These are phyloP conservation scores for Penaeus monodon DNA, from an alignment of 2,888 invertebrate species.

Conservation along the genomic window DNA sequence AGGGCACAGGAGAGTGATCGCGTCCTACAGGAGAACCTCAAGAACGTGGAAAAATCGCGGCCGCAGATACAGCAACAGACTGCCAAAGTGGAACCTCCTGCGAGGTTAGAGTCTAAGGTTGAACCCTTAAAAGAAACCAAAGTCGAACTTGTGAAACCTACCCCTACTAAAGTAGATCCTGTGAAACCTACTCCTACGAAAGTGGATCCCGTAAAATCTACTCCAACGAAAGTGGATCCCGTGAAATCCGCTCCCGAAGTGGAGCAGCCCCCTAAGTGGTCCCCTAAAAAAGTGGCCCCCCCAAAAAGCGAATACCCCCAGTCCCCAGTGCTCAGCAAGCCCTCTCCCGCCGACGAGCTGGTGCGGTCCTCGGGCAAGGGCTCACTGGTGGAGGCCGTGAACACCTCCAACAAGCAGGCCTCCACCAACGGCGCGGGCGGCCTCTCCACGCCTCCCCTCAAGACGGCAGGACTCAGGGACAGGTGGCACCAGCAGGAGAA, in stretches of 20 bases:
- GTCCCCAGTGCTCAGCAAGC: constrained; percentile 17
- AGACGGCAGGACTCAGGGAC: constrained; percentile 64
- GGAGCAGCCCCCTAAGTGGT: constrained; percentile 13
- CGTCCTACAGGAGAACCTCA: constrained; percentile 63
- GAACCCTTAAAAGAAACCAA: constrained; percentile 30
- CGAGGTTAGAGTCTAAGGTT: background rate
- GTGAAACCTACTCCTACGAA: constrained; percentile 17
- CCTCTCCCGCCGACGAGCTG: constrained; percentile 34
- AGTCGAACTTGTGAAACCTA: constrained; percentile 35
- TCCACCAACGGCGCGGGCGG: constrained; percentile 8
- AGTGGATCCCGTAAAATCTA: constrained; percentile 33
- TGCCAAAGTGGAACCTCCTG: constrained; percentile 27
- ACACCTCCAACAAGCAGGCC: constrained; percentile 30
- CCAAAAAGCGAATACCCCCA: constrained; percentile 19
- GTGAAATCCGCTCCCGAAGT: constrained; percentile 3
- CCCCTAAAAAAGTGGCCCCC: constrained; percentile 17
- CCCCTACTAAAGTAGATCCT: constrained; percentile 27
- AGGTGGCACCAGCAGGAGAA: constrained; percentile 66
- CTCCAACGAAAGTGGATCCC: constrained; percentile 41
- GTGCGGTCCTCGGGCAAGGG: constrained; percentile 36
- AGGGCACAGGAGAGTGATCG: constrained; percentile 55
- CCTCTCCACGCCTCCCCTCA: constrained; percentile 18
- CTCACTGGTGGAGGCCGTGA: constrained; percentile 44
- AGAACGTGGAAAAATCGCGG: constrained; percentile 63
- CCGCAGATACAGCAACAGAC: constrained; percentile 31